These are phyloP conservation scores for Lapara coniferarum DNA, from an alignment of 2,888 invertebrate species.

Conservation along the genomic window DNA sequence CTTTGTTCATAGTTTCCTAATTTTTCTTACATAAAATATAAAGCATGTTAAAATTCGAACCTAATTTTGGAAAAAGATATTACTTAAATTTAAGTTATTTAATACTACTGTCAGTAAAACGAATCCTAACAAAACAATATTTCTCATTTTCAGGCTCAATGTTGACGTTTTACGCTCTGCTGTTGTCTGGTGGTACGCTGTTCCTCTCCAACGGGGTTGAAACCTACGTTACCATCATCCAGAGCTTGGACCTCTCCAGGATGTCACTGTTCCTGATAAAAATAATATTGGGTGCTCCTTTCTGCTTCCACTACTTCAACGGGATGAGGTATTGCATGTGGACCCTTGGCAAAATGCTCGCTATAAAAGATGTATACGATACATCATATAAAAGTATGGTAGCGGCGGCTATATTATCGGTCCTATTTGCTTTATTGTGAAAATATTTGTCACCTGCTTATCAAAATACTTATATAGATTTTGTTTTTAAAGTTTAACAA, in stretches of 20 bases:
- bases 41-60: too few relatives aligned
- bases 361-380: slow-evolving; percentile 48
- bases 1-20: too few relatives aligned
- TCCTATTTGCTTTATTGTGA: slow-evolving; percentile 54
- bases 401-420: slow-evolving; percentile 35
- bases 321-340: slow-evolving; percentile 64
- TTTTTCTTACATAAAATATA: too few relatives aligned
- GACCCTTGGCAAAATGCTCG: slow-evolving; percentile 54
- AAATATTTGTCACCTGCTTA: neutral
- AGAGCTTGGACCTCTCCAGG: slow-evolving; percentile 58
- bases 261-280: slow-evolving; percentile 51
- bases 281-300: slow-evolving; percentile 56
- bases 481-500: neutral
- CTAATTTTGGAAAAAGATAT: too few relatives aligned
- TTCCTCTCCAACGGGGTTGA: slow-evolving; percentile 67
- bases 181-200: slow-evolving; percentile 55
- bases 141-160: slow-evolving; percentile 55
- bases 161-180: slow-evolving; percentile 49
- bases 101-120: neutral
- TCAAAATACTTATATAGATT: too few relatives aligned
- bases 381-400: slow-evolving; percentile 50
- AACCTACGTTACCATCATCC: slow-evolving; percentile 63
- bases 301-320: slow-evolving; percentile 64
- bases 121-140: neutral
- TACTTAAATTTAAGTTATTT: neutral